These are phyloP conservation scores for Drosophila miranda DNA, from an alignment of 1,140 invertebrate species.

Conservation along the genomic window DNA sequence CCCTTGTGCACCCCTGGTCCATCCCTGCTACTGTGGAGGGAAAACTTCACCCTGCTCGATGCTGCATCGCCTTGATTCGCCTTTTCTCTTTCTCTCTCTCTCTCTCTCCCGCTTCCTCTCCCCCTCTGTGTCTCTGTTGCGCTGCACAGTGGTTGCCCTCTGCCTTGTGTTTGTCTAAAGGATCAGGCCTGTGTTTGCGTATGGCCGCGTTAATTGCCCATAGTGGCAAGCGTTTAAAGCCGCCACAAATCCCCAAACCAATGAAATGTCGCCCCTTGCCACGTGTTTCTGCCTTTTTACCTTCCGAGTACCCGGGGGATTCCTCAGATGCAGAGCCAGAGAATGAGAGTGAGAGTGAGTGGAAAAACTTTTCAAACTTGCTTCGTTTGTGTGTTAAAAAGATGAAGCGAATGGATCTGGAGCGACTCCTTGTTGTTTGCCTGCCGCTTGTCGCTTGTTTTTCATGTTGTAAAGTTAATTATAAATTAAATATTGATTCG, in stretches of 20 bases:
- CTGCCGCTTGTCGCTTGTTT: slow-evolving; percentile 58
- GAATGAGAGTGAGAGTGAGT: neutral
- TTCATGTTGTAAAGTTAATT: slow-evolving; percentile 80
- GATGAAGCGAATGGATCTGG: slow-evolving; percentile 55
- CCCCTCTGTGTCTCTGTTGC: slow-evolving; percentile 5
- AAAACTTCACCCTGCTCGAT: slow-evolving; percentile 33
- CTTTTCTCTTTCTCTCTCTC: neutral
- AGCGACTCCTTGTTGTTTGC: slow-evolving; percentile 50
- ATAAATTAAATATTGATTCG: slow-evolving; percentile 81
- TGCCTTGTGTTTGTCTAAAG: slow-evolving; percentile 68
- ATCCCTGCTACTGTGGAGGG: neutral
- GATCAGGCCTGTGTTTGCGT: slow-evolving; percentile 75
- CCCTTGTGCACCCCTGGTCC: slow-evolving; percentile 8
- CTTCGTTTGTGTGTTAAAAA: slow-evolving; percentile 57
- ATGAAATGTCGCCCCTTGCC: slow-evolving; percentile 42
- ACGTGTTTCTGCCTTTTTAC: slow-evolving; percentile 38
- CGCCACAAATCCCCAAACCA: slow-evolving; percentile 69
- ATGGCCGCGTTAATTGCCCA: slow-evolving; percentile 78
- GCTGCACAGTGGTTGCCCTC: slow-evolving; percentile 14
- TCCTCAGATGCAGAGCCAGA: too few species aligned
- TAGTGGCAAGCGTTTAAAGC: slow-evolving; percentile 79
- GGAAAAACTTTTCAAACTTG: slow-evolving; percentile 24
- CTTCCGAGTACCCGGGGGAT: slow-evolving; percentile 9
- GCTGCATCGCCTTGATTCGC: neutral
- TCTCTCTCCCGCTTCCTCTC: neutral